Evolutionary conservation across 2,113 vertebrate genomes (phyloP).

Genomic region (Rhea pennata): DNA sequence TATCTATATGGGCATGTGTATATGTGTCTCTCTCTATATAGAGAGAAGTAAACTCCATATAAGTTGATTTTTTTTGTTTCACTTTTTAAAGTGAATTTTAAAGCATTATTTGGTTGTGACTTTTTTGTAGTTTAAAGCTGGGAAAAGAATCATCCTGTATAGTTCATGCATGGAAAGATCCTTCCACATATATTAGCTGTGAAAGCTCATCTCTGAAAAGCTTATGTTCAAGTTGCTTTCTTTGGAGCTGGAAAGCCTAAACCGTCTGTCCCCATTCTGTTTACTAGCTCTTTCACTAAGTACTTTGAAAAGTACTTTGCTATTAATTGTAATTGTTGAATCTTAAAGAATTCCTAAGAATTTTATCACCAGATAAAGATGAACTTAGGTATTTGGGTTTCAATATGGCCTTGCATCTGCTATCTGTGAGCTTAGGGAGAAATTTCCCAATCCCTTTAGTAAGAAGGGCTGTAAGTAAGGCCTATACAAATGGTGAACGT

Average conservation of each 20-base stretch:
- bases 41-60: too few relatives aligned
- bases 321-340: background rate
- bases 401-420: background rate
- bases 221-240: constrained; percentile 19
- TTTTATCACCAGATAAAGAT: background rate
- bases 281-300: background rate
- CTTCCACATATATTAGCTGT: background rate
- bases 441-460: background rate
- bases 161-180: constrained; percentile 33
- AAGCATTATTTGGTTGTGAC: constrained; percentile 4
- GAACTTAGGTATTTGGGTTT: background rate
- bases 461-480: background rate
- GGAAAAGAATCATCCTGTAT: background rate
- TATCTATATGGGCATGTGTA: too few relatives aligned
- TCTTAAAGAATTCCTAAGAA: background rate
- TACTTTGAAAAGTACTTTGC: background rate
- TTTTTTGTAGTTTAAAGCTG: constrained; percentile 59
- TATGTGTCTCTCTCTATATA: too few relatives aligned
- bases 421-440: background rate
- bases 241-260: constrained; percentile 22
- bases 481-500: background rate
- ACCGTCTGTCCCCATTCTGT: background rate
- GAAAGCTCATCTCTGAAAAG: constrained; percentile 38
- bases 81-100: constrained; percentile 22
- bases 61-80: constrained; percentile 52